Evolutionary conservation across 2,113 vertebrate genomes (phyloP), one percentile per base, ranked within the genome.

Genomic region (Okapia johnstoni): DNA sequence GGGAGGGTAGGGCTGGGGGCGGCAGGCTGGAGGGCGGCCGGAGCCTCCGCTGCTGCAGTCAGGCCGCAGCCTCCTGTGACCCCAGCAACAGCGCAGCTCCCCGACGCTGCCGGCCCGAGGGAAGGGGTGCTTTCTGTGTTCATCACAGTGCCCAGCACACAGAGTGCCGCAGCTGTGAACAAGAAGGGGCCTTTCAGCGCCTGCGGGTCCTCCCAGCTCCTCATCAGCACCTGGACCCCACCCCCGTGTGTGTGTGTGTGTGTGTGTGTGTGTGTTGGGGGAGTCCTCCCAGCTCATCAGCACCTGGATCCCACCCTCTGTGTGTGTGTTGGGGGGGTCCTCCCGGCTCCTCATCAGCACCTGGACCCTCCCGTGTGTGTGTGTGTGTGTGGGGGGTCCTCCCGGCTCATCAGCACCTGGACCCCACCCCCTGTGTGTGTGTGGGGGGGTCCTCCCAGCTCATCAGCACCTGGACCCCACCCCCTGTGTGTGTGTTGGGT

Each of bases 21-120:
- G 0, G 21, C 16, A 1, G 70, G 11, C 50, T 0, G 54, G 76
- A 33, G 36, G 9, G 7, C 19, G 28, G 55, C 13, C 1, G 33
- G 21, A 17, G 1, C 15, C 50, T 26, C 1, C 2, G 1, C 43
- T 11, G 7, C 43, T 58, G 9, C 15, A 46, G 58, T 13, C 21
- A 46, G 50, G 50, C 48, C 15, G 1, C n/a, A 70, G n/a, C n/a
- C n/a, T 70, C 33, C 0, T 21, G 17, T 21, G 17, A 66, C 16
- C 7, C 55, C 19, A 70, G 36, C 30, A 23, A 33, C 14, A 40
- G 14, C 21, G 50, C 48, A 63, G 40, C 48, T 57, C 50, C 36
- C 84, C 28, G 13, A 55, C 36, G 25, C 33, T 11, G 12, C 6
- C 8, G 17, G 50, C 81, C 77, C 26, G 33, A 30, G 30, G 28